Evolutionary conservation across 2,797 vertebrate species (phyloP).

Genomic region (Falco naumanni): DNA sequence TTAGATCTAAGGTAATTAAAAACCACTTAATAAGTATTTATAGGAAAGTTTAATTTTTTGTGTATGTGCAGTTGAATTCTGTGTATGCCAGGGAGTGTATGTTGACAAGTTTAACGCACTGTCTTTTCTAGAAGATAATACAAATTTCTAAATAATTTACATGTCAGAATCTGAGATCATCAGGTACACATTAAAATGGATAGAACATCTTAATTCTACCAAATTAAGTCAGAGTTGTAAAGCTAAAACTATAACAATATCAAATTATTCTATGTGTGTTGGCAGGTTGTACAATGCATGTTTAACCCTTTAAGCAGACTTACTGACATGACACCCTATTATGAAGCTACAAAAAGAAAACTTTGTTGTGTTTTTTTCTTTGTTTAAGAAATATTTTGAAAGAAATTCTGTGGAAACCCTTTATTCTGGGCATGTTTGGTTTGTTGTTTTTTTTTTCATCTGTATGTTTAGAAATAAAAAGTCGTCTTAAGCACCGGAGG

Average conservation of each 20-base stretch:
- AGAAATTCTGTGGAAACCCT: background rate
- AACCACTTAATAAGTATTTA: background rate
- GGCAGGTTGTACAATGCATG: background rate
- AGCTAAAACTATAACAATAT: background rate
- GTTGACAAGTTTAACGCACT: background rate
- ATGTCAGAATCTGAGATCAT: background rate
- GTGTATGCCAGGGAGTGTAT: background rate
- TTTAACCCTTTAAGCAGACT: background rate
- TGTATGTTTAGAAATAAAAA: background rate
- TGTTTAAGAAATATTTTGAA: background rate
- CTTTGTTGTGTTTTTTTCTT: background rate
- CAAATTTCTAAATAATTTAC: background rate
- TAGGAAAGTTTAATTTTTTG: background rate
- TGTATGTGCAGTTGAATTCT: background rate
- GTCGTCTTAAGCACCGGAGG: background rate
- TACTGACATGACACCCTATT: background rate
- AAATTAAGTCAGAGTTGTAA: background rate
- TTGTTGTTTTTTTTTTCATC: too few species aligned
- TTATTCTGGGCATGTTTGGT: background rate
- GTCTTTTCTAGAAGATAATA: background rate
- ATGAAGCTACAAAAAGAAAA: background rate
- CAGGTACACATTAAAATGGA: background rate
- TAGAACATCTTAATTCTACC: background rate
- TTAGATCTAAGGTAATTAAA: slow-evolving; percentile 23
- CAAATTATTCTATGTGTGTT: background rate